Percentiles rank a stretch among this genome's conserved stretches.
Evolutionary conservation across 2,113 vertebrate species (phyloP).

Genomic region (Tragelaphus buxtoni): DNA sequence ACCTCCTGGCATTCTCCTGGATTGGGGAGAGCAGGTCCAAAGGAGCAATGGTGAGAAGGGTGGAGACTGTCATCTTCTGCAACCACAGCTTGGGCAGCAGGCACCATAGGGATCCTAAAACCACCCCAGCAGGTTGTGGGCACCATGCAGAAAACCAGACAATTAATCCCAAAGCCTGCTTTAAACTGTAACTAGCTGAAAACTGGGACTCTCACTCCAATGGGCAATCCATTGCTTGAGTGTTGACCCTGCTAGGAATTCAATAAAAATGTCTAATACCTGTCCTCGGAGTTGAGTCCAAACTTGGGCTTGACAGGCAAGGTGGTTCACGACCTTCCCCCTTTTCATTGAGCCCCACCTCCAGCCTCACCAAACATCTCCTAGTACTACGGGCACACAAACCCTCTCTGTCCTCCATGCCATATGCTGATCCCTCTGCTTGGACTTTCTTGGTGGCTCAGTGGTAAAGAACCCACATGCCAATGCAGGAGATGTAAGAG

Average conservation of each 20-base stretch:
- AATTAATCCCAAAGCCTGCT: not conserved
- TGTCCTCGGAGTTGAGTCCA: not conserved
- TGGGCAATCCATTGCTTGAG: not conserved
- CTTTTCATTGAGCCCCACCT: not conserved
- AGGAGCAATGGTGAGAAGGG: not conserved
- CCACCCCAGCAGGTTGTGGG: not conserved
- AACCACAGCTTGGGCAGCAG: not conserved
- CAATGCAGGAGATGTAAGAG: not conserved
- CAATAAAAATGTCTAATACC: not conserved
- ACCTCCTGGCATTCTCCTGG: slow-evolving; percentile 95
- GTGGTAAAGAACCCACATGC: not conserved
- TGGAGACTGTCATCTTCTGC: not conserved
- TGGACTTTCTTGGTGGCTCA: not conserved
- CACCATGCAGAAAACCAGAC: not conserved
- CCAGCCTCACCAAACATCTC: too few relatives aligned
- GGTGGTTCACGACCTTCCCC: not conserved
- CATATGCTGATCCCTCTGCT: too few relatives aligned
- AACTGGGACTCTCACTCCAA: not conserved
- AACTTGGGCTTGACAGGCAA: not conserved
- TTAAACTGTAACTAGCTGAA: not conserved
- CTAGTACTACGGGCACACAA: too few relatives aligned
- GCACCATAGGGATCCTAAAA: fast-evolving
- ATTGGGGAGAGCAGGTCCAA: not conserved
- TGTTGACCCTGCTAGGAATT: not conserved
- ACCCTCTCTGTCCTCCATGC: too few relatives aligned